A percentile compares a stretch with the other conserved stretches of the same genome.
phyloP scores from a whole-genome alignment of 2,888 invertebrate species.

The Cataglyphis altisquamis region DNA sequence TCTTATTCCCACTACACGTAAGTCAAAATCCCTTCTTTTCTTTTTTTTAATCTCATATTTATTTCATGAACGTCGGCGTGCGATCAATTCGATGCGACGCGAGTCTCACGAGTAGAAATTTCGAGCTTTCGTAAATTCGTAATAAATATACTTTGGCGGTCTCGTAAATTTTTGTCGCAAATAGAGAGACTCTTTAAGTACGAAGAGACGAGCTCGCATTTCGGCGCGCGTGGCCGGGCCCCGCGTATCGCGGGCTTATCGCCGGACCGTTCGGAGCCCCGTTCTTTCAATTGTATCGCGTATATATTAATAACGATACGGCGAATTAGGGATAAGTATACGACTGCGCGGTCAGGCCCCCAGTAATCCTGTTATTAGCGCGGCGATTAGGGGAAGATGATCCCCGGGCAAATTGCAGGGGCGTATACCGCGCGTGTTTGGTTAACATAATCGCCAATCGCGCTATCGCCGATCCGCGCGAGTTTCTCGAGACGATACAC shows the following conservation, averaged over 20 bases:
- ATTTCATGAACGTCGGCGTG: slow-evolving; percentile 22
- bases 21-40: slow-evolving; percentile 68
- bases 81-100: slow-evolving; percentile 12
- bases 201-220: slow-evolving; percentile 23
- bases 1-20: slow-evolving; percentile 86
- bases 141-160: too few relatives aligned
- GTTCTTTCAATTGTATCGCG: slow-evolving; percentile 71
- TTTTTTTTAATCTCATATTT: slow-evolving; percentile 10
- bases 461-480: slow-evolving; percentile 80
- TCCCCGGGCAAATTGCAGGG: slow-evolving; percentile 85
- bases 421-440: slow-evolving; percentile 85
- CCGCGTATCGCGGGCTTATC: slow-evolving; percentile 62
- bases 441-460: slow-evolving; percentile 86
- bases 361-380: slow-evolving; percentile 86
- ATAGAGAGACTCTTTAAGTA: not conserved
- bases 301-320: slow-evolving; percentile 83
- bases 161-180: too few relatives aligned
- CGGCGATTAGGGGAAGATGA: slow-evolving; percentile 85
- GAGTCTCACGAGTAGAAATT: not conserved
- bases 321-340: slow-evolving; percentile 85
- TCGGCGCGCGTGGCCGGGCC: slow-evolving; percentile 62
- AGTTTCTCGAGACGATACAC: slow-evolving; percentile 61
- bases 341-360: slow-evolving; percentile 80
- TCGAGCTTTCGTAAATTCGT: too few relatives aligned
- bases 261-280: slow-evolving; percentile 47